Evolutionary conservation across 2,113 vertebrate species (phyloP), one percentile per base, ranked within the genome.

Genomic region (Peromyscus polionotus): DNA sequence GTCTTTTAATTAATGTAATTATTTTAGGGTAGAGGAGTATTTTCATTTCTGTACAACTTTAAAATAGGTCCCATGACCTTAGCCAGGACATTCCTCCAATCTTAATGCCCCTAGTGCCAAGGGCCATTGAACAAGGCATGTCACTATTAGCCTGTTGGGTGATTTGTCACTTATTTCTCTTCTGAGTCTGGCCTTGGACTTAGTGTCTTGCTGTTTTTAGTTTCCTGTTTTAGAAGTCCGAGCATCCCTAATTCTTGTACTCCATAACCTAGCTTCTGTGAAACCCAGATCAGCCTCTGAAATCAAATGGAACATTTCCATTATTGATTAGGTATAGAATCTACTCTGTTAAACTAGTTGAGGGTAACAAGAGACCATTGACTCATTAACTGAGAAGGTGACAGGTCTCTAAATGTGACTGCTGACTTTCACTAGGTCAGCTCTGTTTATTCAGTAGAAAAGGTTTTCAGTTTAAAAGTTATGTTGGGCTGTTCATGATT

Each of bases 271-370:
- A 98, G 97, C 91, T 96, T 97, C 94, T 70, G 81, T 97, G 97
- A 94, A 98, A 95, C 98, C 96, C 93, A 93, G 57, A 26, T 98
- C 97, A 97, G 90, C 73, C 91, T 98, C 97, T 98, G 97, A 97
- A 98, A 98, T 98, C 99, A 99, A 99, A 98, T 98, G 99, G 99
- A 99, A 99, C 99, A 99, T 99, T 99, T 98, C 91, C 98, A 99
- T 99, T 99, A 99, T 99, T 99, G 96, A 99, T 99, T 98, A 98
- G 99, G 98, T 99, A 99, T 98, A 96, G n/a, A 98, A 99, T 99
- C 99, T 42, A 85, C 98, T 99, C 98, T 98, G 98, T 98, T 98
- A 98, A 98, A 99, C 99, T 99, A 98, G 98, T 98, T 98, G 95
- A 84, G 90, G 96, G 99, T 99, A 99, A 99, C 98, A 97, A 87